phyloP scores from a whole-genome alignment of 1,140 invertebrate genomes.

The Orius laevigatus region DNA sequence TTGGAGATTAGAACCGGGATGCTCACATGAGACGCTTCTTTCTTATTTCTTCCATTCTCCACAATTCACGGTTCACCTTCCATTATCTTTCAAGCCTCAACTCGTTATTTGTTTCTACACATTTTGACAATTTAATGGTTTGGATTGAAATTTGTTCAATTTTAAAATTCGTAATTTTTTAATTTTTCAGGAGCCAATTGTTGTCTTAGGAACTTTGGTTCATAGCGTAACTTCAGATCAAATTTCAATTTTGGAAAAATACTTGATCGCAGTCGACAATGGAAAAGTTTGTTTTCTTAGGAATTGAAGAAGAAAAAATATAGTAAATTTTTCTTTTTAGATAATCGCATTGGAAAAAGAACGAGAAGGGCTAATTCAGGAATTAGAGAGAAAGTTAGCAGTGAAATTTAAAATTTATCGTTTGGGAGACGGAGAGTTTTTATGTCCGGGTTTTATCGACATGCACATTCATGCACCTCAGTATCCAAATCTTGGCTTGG shows the following conservation, averaged over 20 bases:
- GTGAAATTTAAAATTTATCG: not conserved
- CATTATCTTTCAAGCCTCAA: no score
- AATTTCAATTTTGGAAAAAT: constrained; percentile 1
- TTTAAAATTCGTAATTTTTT: no score
- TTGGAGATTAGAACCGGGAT: no score
- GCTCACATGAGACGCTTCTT: no score
- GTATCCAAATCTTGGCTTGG: constrained; percentile 65
- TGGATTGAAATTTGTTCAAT: no score
- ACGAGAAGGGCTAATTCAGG: not conserved
- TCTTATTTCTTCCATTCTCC: no score
- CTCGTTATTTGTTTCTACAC: no score
- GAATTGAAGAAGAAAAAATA: not conserved
- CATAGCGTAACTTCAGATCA: not conserved
- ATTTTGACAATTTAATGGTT: no score
- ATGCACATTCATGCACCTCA: constrained; percentile 81
- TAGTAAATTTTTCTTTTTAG: not conserved
- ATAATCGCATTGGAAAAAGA: not conserved
- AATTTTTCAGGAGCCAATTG: not conserved
- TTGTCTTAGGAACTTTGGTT: constrained; percentile 10
- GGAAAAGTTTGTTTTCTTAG: constrained; percentile 8
- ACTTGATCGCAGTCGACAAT: constrained; percentile 7
- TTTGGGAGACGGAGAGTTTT: constrained; percentile 11
- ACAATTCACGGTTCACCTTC: no score
- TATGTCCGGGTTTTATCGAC: constrained; percentile 65
- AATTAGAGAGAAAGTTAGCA: not conserved